Conservation (phyloP, 2,888 invertebrate species). For the Ommatoiulus sabulosus region DNA sequence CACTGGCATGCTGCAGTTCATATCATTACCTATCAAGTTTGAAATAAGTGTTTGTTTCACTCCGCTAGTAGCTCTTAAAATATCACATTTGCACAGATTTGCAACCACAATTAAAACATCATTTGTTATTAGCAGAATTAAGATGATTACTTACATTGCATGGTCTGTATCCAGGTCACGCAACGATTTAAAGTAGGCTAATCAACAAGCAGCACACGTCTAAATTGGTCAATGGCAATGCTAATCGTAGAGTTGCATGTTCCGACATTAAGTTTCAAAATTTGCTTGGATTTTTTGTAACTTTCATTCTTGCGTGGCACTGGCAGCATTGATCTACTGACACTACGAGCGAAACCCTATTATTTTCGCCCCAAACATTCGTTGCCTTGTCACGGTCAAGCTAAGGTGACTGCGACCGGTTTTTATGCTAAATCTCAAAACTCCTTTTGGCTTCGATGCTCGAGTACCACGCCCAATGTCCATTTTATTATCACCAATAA, state of each 20-base stretch:
- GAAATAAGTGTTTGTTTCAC: too few relatives aligned
- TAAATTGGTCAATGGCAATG: background rate
- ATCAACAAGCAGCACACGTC: background rate
- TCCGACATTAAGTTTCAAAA: background rate
- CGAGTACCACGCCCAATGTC: background rate
- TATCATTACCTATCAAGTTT: too few relatives aligned
- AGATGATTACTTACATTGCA: slow-evolving; percentile 16
- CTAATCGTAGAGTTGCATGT: background rate
- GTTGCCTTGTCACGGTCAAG: slow-evolving; percentile 20
- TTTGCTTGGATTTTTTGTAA: background rate
- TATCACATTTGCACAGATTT: background rate
- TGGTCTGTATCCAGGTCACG: background rate
- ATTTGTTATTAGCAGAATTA: background rate
- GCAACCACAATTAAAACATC: background rate
- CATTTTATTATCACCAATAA: background rate
- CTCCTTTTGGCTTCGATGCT: background rate
- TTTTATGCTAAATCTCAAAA: slow-evolving; percentile 1
- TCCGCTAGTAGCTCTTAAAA: background rate
- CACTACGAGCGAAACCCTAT: background rate
- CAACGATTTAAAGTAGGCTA: background rate
- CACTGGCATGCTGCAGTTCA: too few relatives aligned
- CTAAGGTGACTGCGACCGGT: slow-evolving; percentile 33
- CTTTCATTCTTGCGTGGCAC: background rate
- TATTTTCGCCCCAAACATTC: background rate
- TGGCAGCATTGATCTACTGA: background rate